phyloP scores from a whole-genome alignment of 2,888 invertebrate genomes.

The Oithona nana region DNA sequence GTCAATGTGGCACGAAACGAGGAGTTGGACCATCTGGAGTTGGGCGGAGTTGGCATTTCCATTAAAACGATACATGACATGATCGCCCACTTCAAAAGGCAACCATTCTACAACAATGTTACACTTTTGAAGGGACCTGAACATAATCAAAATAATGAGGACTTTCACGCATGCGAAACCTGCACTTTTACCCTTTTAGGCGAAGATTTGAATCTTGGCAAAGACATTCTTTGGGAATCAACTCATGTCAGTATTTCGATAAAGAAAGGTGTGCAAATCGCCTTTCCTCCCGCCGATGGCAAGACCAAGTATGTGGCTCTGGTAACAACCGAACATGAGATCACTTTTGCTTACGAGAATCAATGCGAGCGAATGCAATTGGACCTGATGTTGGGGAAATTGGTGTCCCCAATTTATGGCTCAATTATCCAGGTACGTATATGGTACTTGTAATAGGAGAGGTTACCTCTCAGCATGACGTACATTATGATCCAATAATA shows the following conservation, averaged over 20 bases:
- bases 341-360: neutral
- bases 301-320: too few relatives aligned
- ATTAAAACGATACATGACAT: neutral
- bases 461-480: neutral
- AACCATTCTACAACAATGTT: neutral
- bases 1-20: neutral
- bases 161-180: too few relatives aligned
- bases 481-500: neutral
- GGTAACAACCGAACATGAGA: neutral
- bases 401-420: neutral
- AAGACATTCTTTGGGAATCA: too few relatives aligned
- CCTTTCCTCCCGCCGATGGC: too few relatives aligned
- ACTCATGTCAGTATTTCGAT: too few relatives aligned
- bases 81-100: neutral
- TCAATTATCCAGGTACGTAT: neutral
- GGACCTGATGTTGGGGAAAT: neutral
- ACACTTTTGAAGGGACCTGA: neutral
- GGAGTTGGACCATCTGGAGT: neutral
- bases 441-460: neutral
- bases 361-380: neutral
- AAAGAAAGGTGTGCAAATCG: too few relatives aligned
- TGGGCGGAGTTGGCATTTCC: neutral
- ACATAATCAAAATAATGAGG: neutral
- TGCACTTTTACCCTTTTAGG: too few relatives aligned
- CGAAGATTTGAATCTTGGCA: too few relatives aligned